These are phyloP conservation scores for Nerophis lumbriciformis DNA, from an alignment of 2,113 vertebrate species.

Conservation along the genomic window DNA sequence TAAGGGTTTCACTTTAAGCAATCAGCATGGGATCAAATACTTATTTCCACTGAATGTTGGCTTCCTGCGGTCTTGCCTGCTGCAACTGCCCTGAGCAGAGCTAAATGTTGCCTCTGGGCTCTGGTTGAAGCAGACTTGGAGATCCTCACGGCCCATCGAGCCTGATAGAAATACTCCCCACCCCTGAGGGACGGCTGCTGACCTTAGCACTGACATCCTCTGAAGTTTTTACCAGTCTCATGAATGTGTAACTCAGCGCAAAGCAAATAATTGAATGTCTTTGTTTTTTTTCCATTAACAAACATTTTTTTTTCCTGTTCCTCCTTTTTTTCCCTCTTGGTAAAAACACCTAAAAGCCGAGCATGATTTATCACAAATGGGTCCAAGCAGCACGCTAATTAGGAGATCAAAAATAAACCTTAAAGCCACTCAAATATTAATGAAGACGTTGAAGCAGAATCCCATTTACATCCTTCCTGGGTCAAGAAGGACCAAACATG, in stretches of 20 bases:
- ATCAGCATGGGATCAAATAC: no score
- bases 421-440: slow-evolving; percentile 75
- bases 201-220: slow-evolving; percentile 34
- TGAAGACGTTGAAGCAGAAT: slow-evolving; percentile 63
- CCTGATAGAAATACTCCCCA: slow-evolving; percentile 39
- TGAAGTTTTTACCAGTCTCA: no score
- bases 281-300: neutral
- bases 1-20: no score
- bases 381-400: slow-evolving; percentile 49
- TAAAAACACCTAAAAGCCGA: slow-evolving; percentile 14
- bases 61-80: neutral
- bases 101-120: slow-evolving; percentile 16
- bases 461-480: slow-evolving; percentile 57
- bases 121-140: slow-evolving; percentile 5
- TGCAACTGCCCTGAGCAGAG: neutral
- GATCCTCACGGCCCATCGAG: slow-evolving; percentile 50
- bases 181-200: slow-evolving; percentile 20
- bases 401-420: slow-evolving; percentile 53
- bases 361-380: slow-evolving; percentile 41
- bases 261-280: no score
- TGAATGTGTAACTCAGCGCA: neutral
- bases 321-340: slow-evolving; percentile 1
- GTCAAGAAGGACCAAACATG: slow-evolving; percentile 61
- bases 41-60: no score
- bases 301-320: slow-evolving; percentile 3